Evolutionary conservation across 2,113 vertebrate genomes (phyloP).

Genomic region (Rhea americana): DNA sequence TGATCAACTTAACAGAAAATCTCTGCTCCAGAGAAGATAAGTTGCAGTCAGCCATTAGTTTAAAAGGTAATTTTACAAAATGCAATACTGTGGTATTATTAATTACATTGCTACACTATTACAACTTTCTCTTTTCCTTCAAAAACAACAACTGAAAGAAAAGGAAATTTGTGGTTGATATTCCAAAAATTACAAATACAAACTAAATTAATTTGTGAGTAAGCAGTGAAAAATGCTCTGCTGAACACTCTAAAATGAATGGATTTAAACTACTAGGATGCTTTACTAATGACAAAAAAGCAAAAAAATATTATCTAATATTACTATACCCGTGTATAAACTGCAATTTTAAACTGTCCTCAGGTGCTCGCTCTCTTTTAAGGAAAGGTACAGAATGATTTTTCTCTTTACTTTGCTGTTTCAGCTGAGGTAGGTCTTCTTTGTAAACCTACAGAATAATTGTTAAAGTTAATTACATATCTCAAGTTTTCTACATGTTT

Average conservation of each 20-base stretch:
- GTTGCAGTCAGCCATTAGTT: not conserved
- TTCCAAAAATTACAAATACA: not conserved
- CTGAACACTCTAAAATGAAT: not conserved
- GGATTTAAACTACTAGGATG: not conserved
- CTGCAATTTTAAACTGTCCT: conserved; percentile 91
- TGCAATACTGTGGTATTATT: not conserved
- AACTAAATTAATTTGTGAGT: not conserved
- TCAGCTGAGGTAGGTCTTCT: conserved; percentile 97
- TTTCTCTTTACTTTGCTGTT: conserved; percentile 88
- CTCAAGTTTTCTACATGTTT: not conserved
- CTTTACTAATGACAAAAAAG: not conserved
- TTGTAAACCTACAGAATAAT: conserved; percentile 90
- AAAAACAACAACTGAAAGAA: not conserved
- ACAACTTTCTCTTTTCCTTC: not conserved
- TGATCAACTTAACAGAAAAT: not conserved
- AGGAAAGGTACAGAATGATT: conserved; percentile 89
- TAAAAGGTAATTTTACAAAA: not conserved
- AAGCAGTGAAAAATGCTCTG: not conserved
- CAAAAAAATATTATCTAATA: not conserved
- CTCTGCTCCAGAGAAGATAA: not conserved
- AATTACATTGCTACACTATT: not conserved
- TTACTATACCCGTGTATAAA: conserved; percentile 92
- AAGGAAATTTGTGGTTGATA: not conserved
- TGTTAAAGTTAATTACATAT: not conserved
- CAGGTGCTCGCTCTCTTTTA: conserved; percentile 90